phyloP scores from a whole-genome alignment of 2,888 invertebrate genomes.

The Noctuana brunneofusca region DNA sequence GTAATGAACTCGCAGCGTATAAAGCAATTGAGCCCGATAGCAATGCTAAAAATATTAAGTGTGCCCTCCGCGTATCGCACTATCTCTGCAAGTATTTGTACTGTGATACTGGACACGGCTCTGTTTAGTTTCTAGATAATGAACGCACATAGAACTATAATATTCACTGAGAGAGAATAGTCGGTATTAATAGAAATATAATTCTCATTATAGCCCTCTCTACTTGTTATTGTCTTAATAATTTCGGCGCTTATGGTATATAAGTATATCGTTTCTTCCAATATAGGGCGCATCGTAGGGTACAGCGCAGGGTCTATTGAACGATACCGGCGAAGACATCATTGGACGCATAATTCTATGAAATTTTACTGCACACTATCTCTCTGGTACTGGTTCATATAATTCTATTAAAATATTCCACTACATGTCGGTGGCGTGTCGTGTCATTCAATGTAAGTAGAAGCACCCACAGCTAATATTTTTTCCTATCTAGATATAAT shows the following conservation, averaged over 20 bases:
- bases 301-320: no score
- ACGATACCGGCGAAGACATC: no score
- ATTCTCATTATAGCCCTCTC: not conserved
- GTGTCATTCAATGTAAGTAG: no score
- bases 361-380: no score
- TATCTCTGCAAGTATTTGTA: slow-evolving; percentile 50
- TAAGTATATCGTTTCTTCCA: no score
- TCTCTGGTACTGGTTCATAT: no score
- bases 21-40: slow-evolving; percentile 26
- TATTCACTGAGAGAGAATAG: slow-evolving; percentile 8
- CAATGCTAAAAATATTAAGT: slow-evolving; percentile 33
- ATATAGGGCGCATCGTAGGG: no score
- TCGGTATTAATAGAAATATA: slow-evolving; percentile 12
- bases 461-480: no score
- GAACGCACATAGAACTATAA: slow-evolving; percentile 29
- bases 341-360: no score
- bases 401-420: no score
- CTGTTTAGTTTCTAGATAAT: slow-evolving; percentile 48
- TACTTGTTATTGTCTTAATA: not conserved
- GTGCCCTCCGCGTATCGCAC: slow-evolving; percentile 35
- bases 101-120: slow-evolving; percentile 45
- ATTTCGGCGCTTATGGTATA: not conserved
- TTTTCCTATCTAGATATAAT: no score
- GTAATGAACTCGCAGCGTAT: slow-evolving; percentile 5
- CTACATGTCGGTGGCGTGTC: no score